A percentile compares a stretch with the other conserved stretches of the same genome.
These are phyloP conservation scores for Drosophila pandora DNA, from an alignment of 1,140 invertebrate species.

Conservation along the genomic window DNA sequence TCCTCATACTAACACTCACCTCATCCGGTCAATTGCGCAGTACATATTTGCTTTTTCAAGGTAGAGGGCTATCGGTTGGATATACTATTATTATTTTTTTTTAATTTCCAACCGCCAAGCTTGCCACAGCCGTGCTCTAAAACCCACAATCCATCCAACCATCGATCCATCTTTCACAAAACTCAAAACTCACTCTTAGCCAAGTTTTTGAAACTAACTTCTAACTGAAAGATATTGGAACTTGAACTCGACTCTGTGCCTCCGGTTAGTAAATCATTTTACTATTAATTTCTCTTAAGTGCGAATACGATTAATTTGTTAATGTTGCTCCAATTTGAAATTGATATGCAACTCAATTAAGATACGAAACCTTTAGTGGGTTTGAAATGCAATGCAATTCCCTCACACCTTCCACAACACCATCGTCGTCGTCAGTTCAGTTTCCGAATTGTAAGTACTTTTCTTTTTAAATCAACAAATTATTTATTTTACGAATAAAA, in stretches of 20 bases:
- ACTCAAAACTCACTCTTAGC: conserved; percentile 13
- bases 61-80: conserved; percentile 30
- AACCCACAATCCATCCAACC: not conserved
- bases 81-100: not conserved
- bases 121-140: conserved; percentile 9
- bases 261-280: conserved; percentile 50
- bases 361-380: conserved; percentile 20
- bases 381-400: conserved; percentile 19
- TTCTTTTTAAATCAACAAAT: conserved; percentile 67
- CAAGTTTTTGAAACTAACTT: conserved; percentile 40
- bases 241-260: conserved; percentile 33
- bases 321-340: conserved; percentile 15
- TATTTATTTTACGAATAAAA: conserved; percentile 40
- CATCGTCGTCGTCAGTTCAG: conserved; percentile 74
- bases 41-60: conserved; percentile 18
- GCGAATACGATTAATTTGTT: conserved; percentile 39
- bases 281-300: conserved; percentile 40
- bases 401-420: conserved; percentile 40
- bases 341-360: conserved; percentile 18
- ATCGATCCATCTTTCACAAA: conserved; percentile 26
- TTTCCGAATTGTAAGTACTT: conserved; percentile 83
- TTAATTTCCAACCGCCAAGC: conserved; percentile 11
- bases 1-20: conserved; percentile 18
- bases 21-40: conserved; percentile 27
- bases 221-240: conserved; percentile 44